Conservation (phyloP, 2,797 vertebrate species). For the Pseudopleuronectes americanus region DNA sequence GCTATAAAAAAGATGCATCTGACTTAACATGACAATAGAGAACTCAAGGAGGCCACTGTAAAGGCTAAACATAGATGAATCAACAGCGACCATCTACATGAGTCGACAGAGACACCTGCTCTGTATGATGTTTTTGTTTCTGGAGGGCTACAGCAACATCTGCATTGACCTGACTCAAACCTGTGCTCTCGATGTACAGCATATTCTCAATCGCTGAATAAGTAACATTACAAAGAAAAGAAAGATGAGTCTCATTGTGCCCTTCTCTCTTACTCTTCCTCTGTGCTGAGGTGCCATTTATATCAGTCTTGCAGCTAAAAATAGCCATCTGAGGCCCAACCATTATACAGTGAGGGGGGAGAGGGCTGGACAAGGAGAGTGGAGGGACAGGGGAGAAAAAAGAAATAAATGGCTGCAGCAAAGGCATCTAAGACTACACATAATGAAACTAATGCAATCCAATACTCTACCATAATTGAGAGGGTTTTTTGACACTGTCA, state of each 20-base stretch:
- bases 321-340: slow-evolving; percentile 75
- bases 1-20: not conserved
- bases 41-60: not conserved
- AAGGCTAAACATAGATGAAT: not conserved
- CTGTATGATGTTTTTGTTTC: slow-evolving; percentile 26
- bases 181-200: not conserved
- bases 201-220: slow-evolving; percentile 28
- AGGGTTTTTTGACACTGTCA: not conserved
- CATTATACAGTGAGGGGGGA: slow-evolving; percentile 61
- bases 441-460: too few species aligned
- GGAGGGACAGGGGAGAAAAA: slow-evolving; percentile 15
- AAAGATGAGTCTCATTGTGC: slow-evolving; percentile 57
- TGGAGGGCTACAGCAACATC: not conserved
- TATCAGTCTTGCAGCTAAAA: slow-evolving; percentile 77
- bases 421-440: too few species aligned
- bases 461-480: too few species aligned
- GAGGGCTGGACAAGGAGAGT: slow-evolving; percentile 41
- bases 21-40: not conserved
- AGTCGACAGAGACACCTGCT: slow-evolving; percentile 13
- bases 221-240: slow-evolving; percentile 45
- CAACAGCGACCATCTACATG: not conserved
- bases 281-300: slow-evolving; percentile 75
- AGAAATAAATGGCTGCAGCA: not conserved
- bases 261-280: slow-evolving; percentile 64
- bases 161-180: slow-evolving; percentile 26